These are phyloP conservation scores for Drosophila stalkeri DNA, from an alignment of 2,888 invertebrate genomes.

Conservation along the genomic window DNA sequence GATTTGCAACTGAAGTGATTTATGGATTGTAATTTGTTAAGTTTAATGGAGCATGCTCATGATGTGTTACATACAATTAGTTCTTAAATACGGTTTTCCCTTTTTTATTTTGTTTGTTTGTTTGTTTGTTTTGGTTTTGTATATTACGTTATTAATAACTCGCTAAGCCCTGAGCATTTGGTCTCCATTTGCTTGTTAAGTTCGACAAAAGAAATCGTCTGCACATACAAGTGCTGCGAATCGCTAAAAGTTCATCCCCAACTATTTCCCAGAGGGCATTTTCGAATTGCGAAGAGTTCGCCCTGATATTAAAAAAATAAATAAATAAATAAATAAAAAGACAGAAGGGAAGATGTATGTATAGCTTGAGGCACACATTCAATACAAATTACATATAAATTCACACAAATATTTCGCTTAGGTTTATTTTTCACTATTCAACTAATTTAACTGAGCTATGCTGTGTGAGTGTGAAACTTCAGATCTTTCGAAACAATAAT, in stretches of 20 bases:
- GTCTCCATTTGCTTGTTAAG: constrained; percentile 80
- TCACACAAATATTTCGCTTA: constrained; percentile 41
- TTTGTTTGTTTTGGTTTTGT: constrained; percentile 25
- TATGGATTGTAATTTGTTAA: constrained; percentile 36
- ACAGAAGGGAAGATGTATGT: constrained; percentile 13
- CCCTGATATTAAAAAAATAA: constrained; percentile 40
- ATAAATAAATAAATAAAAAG: constrained; percentile 46
- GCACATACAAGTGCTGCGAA: constrained; percentile 45
- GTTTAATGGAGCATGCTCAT: constrained; percentile 76
- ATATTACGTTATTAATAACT: constrained; percentile 67
- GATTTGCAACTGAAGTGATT: constrained; percentile 52
- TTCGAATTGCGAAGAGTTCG: constrained; percentile 23
- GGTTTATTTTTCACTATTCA: constrained; percentile 32
- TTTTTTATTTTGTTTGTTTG: constrained; percentile 20
- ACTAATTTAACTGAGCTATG: constrained; percentile 47
- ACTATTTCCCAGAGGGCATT: constrained; percentile 53
- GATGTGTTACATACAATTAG: constrained; percentile 74
- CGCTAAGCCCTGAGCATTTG: constrained; percentile 83
- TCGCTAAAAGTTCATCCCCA: constrained; percentile 60
- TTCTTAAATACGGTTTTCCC: constrained; percentile 60
- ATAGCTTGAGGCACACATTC: constrained; percentile 81
- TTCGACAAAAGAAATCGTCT: constrained; percentile 71
- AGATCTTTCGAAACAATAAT: constrained; percentile 20
- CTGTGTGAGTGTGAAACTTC: constrained; percentile 4
- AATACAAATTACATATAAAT: constrained; percentile 74